Base-by-base conservation (phyloP, 2,888 invertebrate genomes). In the Leuctra nigra region DNA sequence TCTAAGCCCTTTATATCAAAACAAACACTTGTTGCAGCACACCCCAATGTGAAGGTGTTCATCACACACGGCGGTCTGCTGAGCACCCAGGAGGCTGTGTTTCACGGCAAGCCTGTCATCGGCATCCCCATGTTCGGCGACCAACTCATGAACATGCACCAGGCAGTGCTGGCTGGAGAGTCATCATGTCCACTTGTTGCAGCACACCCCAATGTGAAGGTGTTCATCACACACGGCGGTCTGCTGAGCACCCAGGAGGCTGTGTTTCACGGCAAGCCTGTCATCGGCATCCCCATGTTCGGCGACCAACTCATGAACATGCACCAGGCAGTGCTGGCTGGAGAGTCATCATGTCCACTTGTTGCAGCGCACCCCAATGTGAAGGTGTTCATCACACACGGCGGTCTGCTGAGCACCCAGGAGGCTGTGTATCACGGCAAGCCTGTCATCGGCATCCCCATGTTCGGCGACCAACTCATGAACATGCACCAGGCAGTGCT, bases 31-130 rank as follows among this genome's bases (percentile, higher is more conserved):
- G n/a, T n/a, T 24, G 57, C 67, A 14, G 72, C 74, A 1, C 80
- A 82, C 67, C 70, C 72, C 1, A 79, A 78, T 56, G 71, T 79
- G 1, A 75, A 73, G 61, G 64, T 77, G 0, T 81, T 82, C 61
- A 76, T 83, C 58, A 79, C 78, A 7, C 78, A 81, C 63, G 81
- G 79, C 24, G 82, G 81, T 0, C 69, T 79, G 46, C 72, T 81
- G 63, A 78, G 79, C 59, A 70, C 75, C 11, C 47, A 56, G 39
- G 64, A 67, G 55, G 62, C 66, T 1, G 56, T 64, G 7, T 53
- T 61, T 55, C 56, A 61, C 46, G 64, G 61, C 16, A 60, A 65
- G 16, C 63, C 66, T 13, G 35, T 66, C 11, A 44, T 66, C 24
- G 61, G 62, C 7, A 61, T 65, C 16, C 64, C 65, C 4, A 36